A percentile compares a stretch with the other conserved stretches of the same genome.
phyloP scores from a whole-genome alignment of 1,140 invertebrate species.

The Philotrypesis tridentata region DNA sequence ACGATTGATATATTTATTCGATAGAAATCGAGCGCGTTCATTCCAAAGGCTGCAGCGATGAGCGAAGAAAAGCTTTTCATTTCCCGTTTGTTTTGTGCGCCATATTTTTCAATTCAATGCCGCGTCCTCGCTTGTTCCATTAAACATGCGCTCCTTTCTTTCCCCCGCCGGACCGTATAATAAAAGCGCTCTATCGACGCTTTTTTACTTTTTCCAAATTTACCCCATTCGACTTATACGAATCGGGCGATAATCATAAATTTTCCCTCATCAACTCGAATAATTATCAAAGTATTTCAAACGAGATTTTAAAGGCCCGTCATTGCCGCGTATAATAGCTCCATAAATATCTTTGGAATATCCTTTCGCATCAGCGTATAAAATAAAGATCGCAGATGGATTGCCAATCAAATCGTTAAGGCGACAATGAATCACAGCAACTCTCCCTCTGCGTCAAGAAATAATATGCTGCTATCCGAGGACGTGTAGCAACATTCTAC shows the following conservation, averaged over 20 bases:
- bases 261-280: no score
- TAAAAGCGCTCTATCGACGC: background rate
- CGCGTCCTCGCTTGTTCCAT: background rate
- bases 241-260: no score
- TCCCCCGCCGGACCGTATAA: no score
- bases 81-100: background rate
- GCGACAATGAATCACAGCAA: slow-evolving; percentile 33
- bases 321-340: no score
- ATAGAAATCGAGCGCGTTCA: slow-evolving; percentile 13
- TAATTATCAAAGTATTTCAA: no score
- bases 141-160: background rate
- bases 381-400: background rate
- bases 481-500: background rate
- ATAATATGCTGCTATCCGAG: slow-evolving; percentile 14
- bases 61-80: background rate
- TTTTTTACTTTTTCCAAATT: no score
- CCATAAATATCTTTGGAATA: no score
- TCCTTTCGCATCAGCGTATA: no score
- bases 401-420: slow-evolving; percentile 26
- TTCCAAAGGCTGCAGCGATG: background rate
- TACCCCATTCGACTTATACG: no score
- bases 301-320: no score
- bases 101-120: background rate
- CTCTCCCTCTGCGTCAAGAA: slow-evolving; percentile 9
- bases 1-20: slow-evolving; percentile 28